phyloP scores from a whole-genome alignment of 2,888 invertebrate species.

The Troides helena region DNA sequence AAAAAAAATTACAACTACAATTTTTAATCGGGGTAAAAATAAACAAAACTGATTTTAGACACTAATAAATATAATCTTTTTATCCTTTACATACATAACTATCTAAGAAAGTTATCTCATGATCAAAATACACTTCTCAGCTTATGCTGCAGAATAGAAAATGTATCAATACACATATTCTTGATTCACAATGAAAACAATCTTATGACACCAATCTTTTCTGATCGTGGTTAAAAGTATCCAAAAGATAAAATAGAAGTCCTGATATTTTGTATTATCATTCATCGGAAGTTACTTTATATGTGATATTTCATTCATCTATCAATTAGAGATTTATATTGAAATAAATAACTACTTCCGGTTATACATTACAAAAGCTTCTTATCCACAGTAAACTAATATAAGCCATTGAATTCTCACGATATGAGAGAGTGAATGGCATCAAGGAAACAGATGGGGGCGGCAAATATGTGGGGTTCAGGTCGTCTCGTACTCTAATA shows the following conservation, averaged over 20 bases:
- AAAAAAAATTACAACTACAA: too few relatives aligned
- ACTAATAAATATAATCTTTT: too few relatives aligned
- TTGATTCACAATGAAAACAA: too few relatives aligned
- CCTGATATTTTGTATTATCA: background rate
- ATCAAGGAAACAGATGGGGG: constrained; percentile 64
- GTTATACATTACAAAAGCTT: constrained; percentile 1
- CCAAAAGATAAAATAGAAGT: background rate
- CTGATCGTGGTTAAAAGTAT: background rate
- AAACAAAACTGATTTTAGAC: too few relatives aligned
- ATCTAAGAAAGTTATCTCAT: too few relatives aligned
- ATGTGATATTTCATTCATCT: background rate
- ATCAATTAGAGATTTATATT: background rate
- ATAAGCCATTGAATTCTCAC: constrained; percentile 50
- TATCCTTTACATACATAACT: too few relatives aligned
- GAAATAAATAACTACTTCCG: background rate
- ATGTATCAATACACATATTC: too few relatives aligned
- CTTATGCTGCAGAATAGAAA: too few relatives aligned
- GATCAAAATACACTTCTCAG: too few relatives aligned
- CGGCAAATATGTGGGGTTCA: constrained; percentile 54
- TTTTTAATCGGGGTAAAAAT: too few relatives aligned
- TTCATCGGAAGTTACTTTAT: background rate
- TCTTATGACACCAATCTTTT: background rate
- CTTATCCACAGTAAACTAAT: constrained; percentile 30
- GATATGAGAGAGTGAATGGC: constrained; percentile 50
- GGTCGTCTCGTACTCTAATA: constrained; percentile 56